Evolutionary conservation across 2,888 invertebrate genomes (phyloP), one percentile per base, ranked within the genome.

Genomic region (Slavum lentiscoides): DNA sequence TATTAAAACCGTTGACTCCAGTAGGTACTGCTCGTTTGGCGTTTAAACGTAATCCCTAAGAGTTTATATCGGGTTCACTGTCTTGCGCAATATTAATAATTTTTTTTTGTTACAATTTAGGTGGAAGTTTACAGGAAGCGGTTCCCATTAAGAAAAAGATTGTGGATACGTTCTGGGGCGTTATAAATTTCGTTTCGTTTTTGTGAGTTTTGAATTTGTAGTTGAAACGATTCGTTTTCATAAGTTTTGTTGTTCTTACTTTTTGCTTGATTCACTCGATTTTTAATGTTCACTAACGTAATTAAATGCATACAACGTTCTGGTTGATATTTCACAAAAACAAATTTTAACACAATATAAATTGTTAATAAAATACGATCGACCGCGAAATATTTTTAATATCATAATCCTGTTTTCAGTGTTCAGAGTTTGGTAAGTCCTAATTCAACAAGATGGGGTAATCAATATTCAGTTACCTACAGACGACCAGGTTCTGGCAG

Each of bases 371-470:
- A 43, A 43, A 43, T 43, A 43, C 6, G 7, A 9, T 43, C 43
- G 9, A 43, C 43, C 43, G 9, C 9, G 2, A 43, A 43, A 6
- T 43, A 49, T 13, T 49, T 49, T 13, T 49, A 19, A 11, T 55
- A 19, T 55, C 6, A 19, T 55, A 55, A 55, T 4, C 39, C 43
- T 53, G 8, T 68, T 76, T 72, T 43, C 58, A 80, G 80, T 64
- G 37, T 72, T 64, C 64, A 80, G 64, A 80, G 80, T 64, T 64
- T 80, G 64, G 19, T 80, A 39, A 80, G n/a, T 15, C 80, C 80
- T 7, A 72, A 23, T n/a, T 80, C 64, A 43, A 80, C 80, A 8
- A 80, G 80, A 80, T 80, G 80, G 80, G 80, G 80, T 39, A 80
- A 61, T 80, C 80, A 80, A 30, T 80, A 80, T 58, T 66, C 72